Base-by-base conservation (phyloP, 92 coral and sea anemone species). In the Plumapathes pennacea region DNA sequence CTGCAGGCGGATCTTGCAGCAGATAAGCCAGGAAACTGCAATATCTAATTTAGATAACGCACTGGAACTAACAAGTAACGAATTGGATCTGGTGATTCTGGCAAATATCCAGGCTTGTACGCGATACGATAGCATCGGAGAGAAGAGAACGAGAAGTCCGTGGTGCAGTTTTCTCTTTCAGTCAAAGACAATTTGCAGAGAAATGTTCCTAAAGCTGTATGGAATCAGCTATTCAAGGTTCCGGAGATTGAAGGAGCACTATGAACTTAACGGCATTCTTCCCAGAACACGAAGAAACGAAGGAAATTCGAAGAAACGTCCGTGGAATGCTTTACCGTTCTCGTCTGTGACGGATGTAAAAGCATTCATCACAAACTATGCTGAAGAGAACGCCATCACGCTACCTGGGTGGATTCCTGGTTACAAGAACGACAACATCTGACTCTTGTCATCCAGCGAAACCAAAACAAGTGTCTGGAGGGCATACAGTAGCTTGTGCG, bases 81-180 rank as follows among this genome's bases (percentile, higher is more conserved):
- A 80, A 54, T 64, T 80, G 6, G 76, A 80, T 40, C 71, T 80
- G 24, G 77, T 74, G 17, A 37, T 74, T 41, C 57, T 80, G 38
- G 33, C 67, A 0, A 76, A 39, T 50, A 81, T 76, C 9, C 78
- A 81, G 32, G 78, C 67, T 19, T 60, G 31, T 33, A 81, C 77
- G 24, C 57, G 45, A 22, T 28, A 27, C 15, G 72, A 67, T 33
- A 50, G 32, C 23, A 53, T 57, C 57, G 72, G 87, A 37, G 64
- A 55, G 50, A 75, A 80, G 57, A 65, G 71, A 64, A 52, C 25
- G 43, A 59, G 78, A 29, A 72, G 67, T 34, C 63, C 59, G 30
- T 74, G 62, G 53, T 76, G 88, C 61, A 57, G 29, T 38, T 81
- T 81, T 50, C 46, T 54, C 32, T 68, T 41, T 22, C 46, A 49